A percentile compares a stretch with the other conserved stretches of the same genome.
phyloP scores from a whole-genome alignment of 2,888 invertebrate species.

The Harpalus rubripes region DNA sequence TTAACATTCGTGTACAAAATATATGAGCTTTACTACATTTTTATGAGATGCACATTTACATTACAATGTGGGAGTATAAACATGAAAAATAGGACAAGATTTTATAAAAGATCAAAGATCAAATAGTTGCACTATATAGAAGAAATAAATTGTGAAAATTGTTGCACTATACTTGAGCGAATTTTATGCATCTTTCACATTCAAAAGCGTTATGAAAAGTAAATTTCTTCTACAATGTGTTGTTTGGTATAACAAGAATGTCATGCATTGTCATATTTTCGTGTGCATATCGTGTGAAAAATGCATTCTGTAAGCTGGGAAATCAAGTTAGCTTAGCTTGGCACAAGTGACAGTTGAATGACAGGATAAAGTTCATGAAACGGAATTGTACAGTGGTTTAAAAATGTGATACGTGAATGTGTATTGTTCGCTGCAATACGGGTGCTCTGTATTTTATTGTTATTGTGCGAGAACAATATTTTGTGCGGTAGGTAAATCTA shows the following conservation, averaged over 20 bases:
- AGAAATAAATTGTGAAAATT: too few species aligned
- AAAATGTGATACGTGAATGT: constrained; percentile 34
- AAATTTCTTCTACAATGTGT: constrained; percentile 14
- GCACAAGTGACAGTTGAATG: constrained; percentile 43
- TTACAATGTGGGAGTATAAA: background rate
- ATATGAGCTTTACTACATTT: constrained; percentile 6
- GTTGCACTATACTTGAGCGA: background rate
- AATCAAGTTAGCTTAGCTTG: constrained; percentile 41
- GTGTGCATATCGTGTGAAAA: constrained; percentile 41
- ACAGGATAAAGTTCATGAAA: constrained; percentile 45
- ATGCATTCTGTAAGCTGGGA: constrained; percentile 1
- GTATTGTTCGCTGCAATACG: constrained; percentile 22
- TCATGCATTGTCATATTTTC: constrained; percentile 31
- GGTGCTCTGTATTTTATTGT: constrained; percentile 27
- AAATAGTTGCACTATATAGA: background rate
- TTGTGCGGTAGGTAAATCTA: constrained; percentile 12
- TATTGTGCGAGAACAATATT: constrained; percentile 22
- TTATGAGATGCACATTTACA: constrained; percentile 14
- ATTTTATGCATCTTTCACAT: background rate
- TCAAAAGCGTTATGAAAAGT: background rate
- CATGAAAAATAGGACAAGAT: background rate
- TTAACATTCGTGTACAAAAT: background rate
- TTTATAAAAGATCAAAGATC: background rate
- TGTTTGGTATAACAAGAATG: constrained; percentile 42
- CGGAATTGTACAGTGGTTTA: constrained; percentile 20